phyloP scores from a whole-genome alignment of 2,113 vertebrate genomes.

The Semnornis frantzii region DNA sequence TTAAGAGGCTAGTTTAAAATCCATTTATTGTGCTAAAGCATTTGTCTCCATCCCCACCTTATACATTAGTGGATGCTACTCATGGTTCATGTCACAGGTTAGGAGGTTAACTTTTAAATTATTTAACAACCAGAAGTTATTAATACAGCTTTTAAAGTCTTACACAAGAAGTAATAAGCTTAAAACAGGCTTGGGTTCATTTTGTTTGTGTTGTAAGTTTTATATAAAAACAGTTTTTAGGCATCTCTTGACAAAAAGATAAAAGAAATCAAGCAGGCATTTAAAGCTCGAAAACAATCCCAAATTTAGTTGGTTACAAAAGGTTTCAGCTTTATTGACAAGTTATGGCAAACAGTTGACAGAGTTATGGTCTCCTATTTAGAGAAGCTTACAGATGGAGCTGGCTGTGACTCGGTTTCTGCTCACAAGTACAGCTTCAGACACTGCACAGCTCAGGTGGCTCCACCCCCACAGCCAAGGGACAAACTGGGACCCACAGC shows the following conservation, averaged over 20 bases:
- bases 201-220: conserved; percentile 80
- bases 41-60: conserved; percentile 89
- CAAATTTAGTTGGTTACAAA: conserved; percentile 92
- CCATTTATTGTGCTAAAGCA: conserved; percentile 94
- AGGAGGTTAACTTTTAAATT: conserved; percentile 91
- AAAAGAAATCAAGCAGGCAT: conserved; percentile 88
- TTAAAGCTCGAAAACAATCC: conserved; percentile 90
- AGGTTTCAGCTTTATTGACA: conserved; percentile 90
- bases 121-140: conserved; percentile 92
- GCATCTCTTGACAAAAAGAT: conserved; percentile 79
- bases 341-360: conserved; percentile 92
- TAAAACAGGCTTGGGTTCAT: conserved; percentile 89
- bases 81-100: conserved; percentile 91
- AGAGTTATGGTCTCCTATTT: conserved; percentile 95
- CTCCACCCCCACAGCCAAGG: conserved; percentile 90
- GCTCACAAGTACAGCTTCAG: conserved; percentile 98
- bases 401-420: conserved; percentile 90
- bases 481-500: conserved; percentile 91
- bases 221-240: conserved; percentile 89
- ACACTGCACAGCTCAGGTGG: conserved; percentile 98
- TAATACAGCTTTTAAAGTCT: conserved; percentile 89
- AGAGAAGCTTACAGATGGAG: conserved; percentile 95
- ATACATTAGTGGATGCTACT: conserved; percentile 90
- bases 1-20: conserved; percentile 94
- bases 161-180: conserved; percentile 82